A percentile compares a stretch with the other conserved stretches of the same genome.
phyloP scores from a whole-genome alignment of 2,888 invertebrate species.

The Pyrocoelia pectoralis region DNA sequence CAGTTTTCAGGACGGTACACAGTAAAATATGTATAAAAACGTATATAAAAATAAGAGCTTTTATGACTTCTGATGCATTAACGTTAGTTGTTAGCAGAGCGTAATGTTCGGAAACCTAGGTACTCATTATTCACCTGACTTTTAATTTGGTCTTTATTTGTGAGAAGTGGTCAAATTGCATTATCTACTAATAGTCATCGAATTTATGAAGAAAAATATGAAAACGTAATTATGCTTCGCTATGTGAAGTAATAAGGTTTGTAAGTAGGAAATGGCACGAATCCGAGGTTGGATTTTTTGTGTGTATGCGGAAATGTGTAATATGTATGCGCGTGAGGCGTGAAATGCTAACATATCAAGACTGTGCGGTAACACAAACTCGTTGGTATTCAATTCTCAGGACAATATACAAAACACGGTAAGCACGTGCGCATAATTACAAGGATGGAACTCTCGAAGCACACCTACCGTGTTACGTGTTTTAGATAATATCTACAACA shows the following conservation, averaged over 20 bases:
- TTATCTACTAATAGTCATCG: too few species aligned
- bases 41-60: conserved; percentile 9
- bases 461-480: conserved; percentile 28
- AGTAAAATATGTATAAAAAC: too few species aligned
- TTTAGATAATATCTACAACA: conserved; percentile 12
- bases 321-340: conserved; percentile 31
- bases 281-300: conserved; percentile 22
- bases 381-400: conserved; percentile 46
- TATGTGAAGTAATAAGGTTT: conserved; percentile 3
- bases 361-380: conserved; percentile 19
- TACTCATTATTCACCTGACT: conserved; percentile 20
- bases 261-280: not conserved
- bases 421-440: conserved; percentile 51
- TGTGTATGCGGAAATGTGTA: conserved; percentile 29
- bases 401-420: conserved; percentile 48
- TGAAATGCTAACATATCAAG: conserved; percentile 29
- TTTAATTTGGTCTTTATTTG: conserved; percentile 27
- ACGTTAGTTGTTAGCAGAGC: conserved; percentile 18
- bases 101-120: conserved; percentile 20
- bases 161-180: not conserved
- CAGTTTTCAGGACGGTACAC: too few species aligned
- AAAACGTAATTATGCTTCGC: too few species aligned
- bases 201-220: not conserved
- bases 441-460: conserved; percentile 38
- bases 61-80: conserved; percentile 21